Evolutionary conservation across 2,888 invertebrate genomes (phyloP), one percentile per base, ranked within the genome.

Genomic region (Thalpophila matura): DNA sequence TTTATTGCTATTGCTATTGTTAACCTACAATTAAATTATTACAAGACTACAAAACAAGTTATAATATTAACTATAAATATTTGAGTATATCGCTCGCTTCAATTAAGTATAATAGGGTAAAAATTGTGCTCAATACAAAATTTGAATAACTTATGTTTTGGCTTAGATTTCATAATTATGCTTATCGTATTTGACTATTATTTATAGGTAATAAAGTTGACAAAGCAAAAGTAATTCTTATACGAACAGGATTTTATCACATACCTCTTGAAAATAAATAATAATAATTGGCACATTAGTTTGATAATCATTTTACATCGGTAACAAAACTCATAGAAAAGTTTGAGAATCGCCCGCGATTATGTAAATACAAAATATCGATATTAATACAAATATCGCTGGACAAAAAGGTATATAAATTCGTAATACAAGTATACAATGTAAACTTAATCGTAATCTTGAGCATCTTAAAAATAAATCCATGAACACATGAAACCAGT

Each of bases 1-100:
- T 47, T 62, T 76, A 69, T 58, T 69, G 58, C 66, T 75, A 75
- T 49, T 9, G 18, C 47, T 68, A 74, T 54, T 40, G 35, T 55
- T 60, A 53, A 24, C 27, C 38, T 69, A 69, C 16, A 18, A 45
- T 33, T 60, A 31, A 67, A 61, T 37, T 22, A 69, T 55, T 54
- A 53, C n/a, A 49, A 43, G 40, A 60, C 27, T 69, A 47, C 7
- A 58, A 64, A 59, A 56, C 43, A 59, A 65, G n/a, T 22, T 46
- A 27, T 5, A 12, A 26, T 49, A 33, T 38, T 29, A 50, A 18
- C 10, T 16, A 29, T 46, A 42, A 35, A 42, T n/a, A 5, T 42
- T 14, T 12, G 16, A 46, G 6, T 54, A 51, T 22, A 29, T 50
- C 49, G 45, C 35, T 65, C 40, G 14, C 22, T 35, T 27, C 0